Base-by-base conservation (phyloP, 2,888 invertebrate species). In the Torymus aiolomorphi region DNA sequence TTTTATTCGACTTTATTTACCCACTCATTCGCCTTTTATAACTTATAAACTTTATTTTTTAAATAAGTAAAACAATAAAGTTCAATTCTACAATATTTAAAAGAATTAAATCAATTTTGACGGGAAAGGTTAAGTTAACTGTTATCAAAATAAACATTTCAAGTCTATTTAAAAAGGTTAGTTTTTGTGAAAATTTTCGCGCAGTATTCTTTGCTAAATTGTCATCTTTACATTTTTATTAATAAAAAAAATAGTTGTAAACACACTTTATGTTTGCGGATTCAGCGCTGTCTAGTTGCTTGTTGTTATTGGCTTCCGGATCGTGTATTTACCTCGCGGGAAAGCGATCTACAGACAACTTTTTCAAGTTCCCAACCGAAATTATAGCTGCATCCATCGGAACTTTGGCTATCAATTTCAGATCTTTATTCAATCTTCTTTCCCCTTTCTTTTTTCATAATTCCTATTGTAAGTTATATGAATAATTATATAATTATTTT, bases 241-340 rank as follows among this genome's bases (percentile, higher is more conserved):
- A 42, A 42, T 8, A 42, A 42, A 31, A 42, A 31, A 42, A 42
- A 42, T 8, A 42, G 42, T 42, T 42, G 42, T 42, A 42, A 42
- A 42, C 42, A 11, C 5, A 59, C 51, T 73, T 77, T 67, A 88
- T 88, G 88, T 81, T 87, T 66, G 76, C 83, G n/a, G 86, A 86
- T 67, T 83, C 86, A 0, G 61, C 85, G 12, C 80, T 87, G 56
- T 86, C 88, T 0, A 85, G 84, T 63, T 78, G 84, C 42, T 85
- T 84, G 81, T 80, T 88, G 12, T 4, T 86, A 12, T 76, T 88
- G 14, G 85, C 84, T 13, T 86, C 85, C 13, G 85, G 86, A 13
- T 84, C 80, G 2, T 85, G 83, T 54, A 82, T 87, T 66, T 84
- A 87, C 67, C 78, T 82, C 5, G 78, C 85, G 31, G 62, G 80